Conservation (phyloP, 1,140 invertebrate species). For the Papilio aristodemus region DNA sequence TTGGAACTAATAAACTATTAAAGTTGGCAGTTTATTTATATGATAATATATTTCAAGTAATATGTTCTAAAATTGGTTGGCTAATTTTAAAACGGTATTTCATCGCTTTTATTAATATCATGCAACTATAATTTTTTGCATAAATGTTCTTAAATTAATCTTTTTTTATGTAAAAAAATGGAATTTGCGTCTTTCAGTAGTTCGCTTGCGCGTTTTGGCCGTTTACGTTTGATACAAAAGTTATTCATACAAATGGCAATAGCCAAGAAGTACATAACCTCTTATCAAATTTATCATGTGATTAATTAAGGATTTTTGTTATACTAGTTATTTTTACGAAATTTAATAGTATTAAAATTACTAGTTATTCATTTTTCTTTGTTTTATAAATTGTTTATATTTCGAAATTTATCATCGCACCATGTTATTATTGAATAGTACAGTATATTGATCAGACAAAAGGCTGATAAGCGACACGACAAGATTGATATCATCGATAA, state of each 20-base stretch:
- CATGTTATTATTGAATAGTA: constrained; percentile 29
- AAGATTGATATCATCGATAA: constrained; percentile 54
- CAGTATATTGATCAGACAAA: constrained; percentile 51
- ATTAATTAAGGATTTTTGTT: no score
- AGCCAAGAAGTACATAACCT: no score
- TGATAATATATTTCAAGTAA: neutral
- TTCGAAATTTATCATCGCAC: constrained; percentile 14
- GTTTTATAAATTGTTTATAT: constrained; percentile 9
- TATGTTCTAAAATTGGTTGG: neutral
- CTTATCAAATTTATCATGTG: no score
- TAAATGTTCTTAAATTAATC: no score
- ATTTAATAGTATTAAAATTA: no score
- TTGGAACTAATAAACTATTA: constrained; percentile 17
- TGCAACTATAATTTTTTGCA: neutral
- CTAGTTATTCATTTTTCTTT: neutral
- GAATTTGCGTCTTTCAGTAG: no score
- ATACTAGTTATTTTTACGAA: no score
- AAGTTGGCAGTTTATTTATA: neutral
- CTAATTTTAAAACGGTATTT: neutral
- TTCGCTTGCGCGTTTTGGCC: no score
- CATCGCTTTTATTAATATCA: neutral
- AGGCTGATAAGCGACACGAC: constrained; percentile 48
- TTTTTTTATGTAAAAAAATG: no score
- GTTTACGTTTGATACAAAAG: no score
- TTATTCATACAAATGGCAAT: no score